Percentiles rank a stretch among this genome's conserved stretches.
Conservation (phyloP, 2,797 vertebrate species). For the Sphaeramia orbicularis region DNA sequence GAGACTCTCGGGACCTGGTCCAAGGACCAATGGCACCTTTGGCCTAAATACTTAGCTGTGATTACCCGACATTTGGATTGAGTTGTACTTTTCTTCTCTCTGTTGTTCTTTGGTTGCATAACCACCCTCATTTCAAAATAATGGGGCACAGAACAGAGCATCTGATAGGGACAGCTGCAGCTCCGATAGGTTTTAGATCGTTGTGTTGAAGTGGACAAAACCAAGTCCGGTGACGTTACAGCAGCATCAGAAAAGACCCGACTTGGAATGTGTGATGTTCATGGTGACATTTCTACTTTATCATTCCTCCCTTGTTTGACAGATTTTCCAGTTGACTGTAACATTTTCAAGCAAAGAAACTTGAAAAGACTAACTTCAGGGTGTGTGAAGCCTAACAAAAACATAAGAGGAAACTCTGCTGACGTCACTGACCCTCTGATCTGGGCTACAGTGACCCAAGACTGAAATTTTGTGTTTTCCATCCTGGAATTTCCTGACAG, state of each 20-base stretch:
- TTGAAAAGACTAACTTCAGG: constrained; percentile 15
- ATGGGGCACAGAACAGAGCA: constrained; percentile 21
- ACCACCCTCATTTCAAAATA: constrained; percentile 52
- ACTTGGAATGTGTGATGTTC: neutral
- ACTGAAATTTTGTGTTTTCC: neutral
- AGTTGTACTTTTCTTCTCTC: constrained; percentile 42
- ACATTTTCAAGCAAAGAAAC: constrained; percentile 6
- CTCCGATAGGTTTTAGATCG: constrained; percentile 23
- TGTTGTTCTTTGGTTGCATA: constrained; percentile 65
- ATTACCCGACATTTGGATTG: constrained; percentile 57
- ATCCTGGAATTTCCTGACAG: neutral
- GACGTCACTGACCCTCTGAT: constrained; percentile 27
- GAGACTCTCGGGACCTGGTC: constrained; percentile 34
- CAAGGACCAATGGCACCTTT: constrained; percentile 68
- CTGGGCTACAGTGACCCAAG: neutral
- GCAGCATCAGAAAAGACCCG: neutral
- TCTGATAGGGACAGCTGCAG: constrained; percentile 33
- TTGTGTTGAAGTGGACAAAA: neutral
- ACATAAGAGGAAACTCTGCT: constrained; percentile 22
- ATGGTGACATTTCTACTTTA: neutral
- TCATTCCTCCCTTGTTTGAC: neutral
- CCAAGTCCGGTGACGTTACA: neutral
- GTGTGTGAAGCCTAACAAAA: constrained; percentile 8
- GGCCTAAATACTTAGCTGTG: constrained; percentile 71
- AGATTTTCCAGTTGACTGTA: neutral